A percentile compares a stretch with the other conserved stretches of the same genome.
phyloP scores from a whole-genome alignment of 2,113 vertebrate genomes.

The Bettongia penicillata region DNA sequence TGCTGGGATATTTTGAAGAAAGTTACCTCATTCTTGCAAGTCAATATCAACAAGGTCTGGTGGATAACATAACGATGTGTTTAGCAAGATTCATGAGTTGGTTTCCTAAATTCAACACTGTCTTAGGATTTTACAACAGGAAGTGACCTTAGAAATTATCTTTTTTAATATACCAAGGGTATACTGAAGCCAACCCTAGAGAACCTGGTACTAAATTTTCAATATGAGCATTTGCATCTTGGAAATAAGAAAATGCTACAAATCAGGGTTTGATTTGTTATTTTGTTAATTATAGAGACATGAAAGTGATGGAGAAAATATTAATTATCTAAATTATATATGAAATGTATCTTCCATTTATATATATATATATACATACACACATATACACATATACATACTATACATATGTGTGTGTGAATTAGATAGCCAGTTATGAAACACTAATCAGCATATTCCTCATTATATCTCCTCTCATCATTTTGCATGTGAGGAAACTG shows the following conservation, averaged over 20 bases:
- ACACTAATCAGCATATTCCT: not conserved
- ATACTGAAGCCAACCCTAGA: not conserved
- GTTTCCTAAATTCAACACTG: constrained; percentile 9
- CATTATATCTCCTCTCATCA: not conserved
- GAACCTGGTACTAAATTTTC: not conserved
- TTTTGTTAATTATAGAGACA: not conserved
- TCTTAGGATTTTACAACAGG: not conserved
- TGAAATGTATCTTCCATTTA: not conserved
- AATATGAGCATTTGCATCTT: not conserved
- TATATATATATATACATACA: not conserved
- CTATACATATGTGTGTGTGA: no score
- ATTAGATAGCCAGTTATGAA: not conserved
- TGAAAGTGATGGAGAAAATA: not conserved
- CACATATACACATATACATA: no score
- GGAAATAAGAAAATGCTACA: not conserved
- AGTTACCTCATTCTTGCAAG: not conserved
- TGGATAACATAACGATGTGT: not conserved
- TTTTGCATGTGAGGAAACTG: not conserved
- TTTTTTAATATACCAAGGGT: not conserved
- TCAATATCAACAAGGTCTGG: not conserved
- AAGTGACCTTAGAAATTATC: not conserved
- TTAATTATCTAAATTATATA: not conserved
- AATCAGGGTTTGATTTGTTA: not conserved
- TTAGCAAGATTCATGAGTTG: constrained; percentile 6
- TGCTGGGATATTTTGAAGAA: not conserved